Base-by-base conservation (phyloP, 2,888 invertebrate genomes). In the Augiades crinisus region DNA sequence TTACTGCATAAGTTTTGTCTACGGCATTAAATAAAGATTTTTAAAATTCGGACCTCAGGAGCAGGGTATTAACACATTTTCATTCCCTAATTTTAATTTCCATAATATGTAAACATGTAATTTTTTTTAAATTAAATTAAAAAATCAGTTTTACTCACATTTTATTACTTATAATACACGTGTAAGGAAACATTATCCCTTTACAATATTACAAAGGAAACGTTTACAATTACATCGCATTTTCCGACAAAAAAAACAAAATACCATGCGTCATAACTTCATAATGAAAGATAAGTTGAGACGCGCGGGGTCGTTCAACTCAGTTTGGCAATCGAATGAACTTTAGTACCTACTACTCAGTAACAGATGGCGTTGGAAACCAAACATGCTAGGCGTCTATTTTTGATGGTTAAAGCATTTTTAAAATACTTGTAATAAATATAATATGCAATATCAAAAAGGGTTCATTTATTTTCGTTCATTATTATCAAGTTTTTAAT, bases 311-410 rank as follows among this genome's bases (percentile, higher is more conserved):
- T 81, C 80, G 57, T 77, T 78, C 71, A 73, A 67, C 84, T 67
- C 36, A 71, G 75, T 87, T 87, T 79, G 85, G 85, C 75, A 80
- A 81, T 72, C 63, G 60, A 59, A 72, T 82, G 86, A 87, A 82
- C 86, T 76, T 81, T 84, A 64, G 81, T 86, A 57, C 68, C 3
- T 1, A 54, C 87, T 63, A 59, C 56, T 71, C 54, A 61, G 31
- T 57, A 54, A 63, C 56, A 87, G 68, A 64, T 68, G 66, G 67
- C 64, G 63, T 38, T 55, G 12, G 47, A 33, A 3, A 13, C 17
- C n/a, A 24, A 24, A 17, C 7, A 6, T 7, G 14, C 31, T 7
- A n/a, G 7, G 13, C 2, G 13, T 14, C 8, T n/a, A 14, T 34
- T 34, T 34, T 14, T n/a, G n/a, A n/a, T n/a, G n/a, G n/a, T n/a